Base-by-base conservation (phyloP, 2,113 vertebrate species). In the Brachypodius melanocephalos region DNA sequence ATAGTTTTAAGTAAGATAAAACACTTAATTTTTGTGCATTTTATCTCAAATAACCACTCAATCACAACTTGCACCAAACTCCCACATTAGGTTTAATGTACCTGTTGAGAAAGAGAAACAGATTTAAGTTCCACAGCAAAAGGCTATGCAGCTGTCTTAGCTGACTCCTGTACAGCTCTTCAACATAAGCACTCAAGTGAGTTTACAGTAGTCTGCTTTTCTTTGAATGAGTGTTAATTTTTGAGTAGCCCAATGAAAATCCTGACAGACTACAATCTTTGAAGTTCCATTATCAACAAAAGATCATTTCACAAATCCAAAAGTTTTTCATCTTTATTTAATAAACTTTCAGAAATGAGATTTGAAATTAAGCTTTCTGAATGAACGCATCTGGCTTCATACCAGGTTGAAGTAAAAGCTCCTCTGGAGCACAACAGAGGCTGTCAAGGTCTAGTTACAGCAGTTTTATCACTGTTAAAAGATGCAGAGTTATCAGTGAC, bases 321-420 rank as follows among this genome's bases (percentile, higher is more conserved):
- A 79, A 59, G 32, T n/a, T 85, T 31, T 86, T 73, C 1, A 36
- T 67, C 51, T 95, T 97, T 95, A 90, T 97, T 96, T 48, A 77
- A 90, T 69, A 54, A 88, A 67, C n/a, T 61, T 48, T 43, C 29
- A 78, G 13, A 81, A 57, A 13, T 74, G 14, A 94, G 51, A 81
- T 62, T 25, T 58, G 31, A 67, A 81, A 52, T 59, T 2, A 75
- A 88, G 52, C 21, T 88, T 45, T 83, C 40, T 58, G 21, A 80
- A 71, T 34, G 69, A 69, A 36, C 1, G 0, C 24, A 66, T 46
- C 36, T 86, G 63, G n/a, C 34, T 85, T 88, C 62, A 13, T 48
- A 48, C 13, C 17, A 88, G 42, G 13, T 8, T 49, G 63, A 74
- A 74, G 38, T 58, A 69, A 45, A 88, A 59, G 66, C 40, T 81